Base-by-base conservation (phyloP, 2,113 vertebrate genomes). In the Carassius carassius region DNA sequence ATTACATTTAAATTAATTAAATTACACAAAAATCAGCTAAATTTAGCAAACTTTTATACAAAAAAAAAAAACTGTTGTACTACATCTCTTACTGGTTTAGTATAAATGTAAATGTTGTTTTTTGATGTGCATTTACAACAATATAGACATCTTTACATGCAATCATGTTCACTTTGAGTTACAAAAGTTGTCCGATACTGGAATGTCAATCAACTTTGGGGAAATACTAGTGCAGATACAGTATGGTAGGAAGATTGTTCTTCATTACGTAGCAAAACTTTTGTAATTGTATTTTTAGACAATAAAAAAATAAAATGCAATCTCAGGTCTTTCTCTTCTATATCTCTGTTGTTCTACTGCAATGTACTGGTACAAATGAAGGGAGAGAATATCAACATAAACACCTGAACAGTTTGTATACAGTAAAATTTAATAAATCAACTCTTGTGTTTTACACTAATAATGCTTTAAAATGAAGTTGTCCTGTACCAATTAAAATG, bases 251-350 rank as follows among this genome's bases (percentile, higher is more conserved):
- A 41, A 21, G 19, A 72, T 58, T 11, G 56, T 51, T 72, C 7
- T 84, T 37, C 41, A 44, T 44, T 44, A 44, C 29, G 0, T 5
- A 51, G 29, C 14, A 23, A 21, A 35, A n/a, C 7, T 19, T 76
- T n/a, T 62, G 69, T 62, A 63, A 10, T 58, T 54, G 21, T 56
- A 58, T 70, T 84, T 78, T 70, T 60, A 58, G 49, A 60, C 23
- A 84, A 70, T 78, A 58, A 78, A 84, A 67, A 67, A 67, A 41
- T 7, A 5, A 35, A 29, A 21, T 2, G n/a, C 19, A 37, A 25
- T 69, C 13, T 84, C n/a, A 0, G 21, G 60, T 17, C 56, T 69
- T 74, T 21, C 14, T 41, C 12, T 60, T 70, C 5, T 1, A 23
- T 56, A 7, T 14, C 16, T 49, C 19, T 23, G 19, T 14, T 13